These are phyloP conservation scores for Excalfactoria chinensis DNA, from an alignment of 2,113 vertebrate genomes.

Conservation along the genomic window DNA sequence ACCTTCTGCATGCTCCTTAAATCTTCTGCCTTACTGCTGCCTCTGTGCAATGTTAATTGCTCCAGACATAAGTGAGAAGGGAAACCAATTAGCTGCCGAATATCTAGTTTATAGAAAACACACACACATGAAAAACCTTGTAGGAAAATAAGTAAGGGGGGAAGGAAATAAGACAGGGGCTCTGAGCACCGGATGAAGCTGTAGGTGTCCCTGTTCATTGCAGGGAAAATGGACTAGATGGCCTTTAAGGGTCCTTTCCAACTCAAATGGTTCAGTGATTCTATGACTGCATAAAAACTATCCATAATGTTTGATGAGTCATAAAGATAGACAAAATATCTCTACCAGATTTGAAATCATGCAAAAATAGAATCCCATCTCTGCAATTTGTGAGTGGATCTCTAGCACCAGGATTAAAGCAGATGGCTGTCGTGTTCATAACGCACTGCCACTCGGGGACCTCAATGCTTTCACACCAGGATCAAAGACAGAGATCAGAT, in stretches of 20 bases:
- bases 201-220: too few relatives aligned
- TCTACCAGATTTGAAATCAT: neutral
- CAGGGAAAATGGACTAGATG: too few relatives aligned
- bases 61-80: neutral
- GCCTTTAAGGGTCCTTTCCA: too few relatives aligned
- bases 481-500: constrained; percentile 69
- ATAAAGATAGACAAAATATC: neutral
- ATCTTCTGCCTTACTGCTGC: neutral
- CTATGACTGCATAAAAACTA: neutral
- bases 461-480: constrained; percentile 22
- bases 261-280: too few relatives aligned
- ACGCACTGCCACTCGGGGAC: constrained; percentile 24
- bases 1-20: neutral
- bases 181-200: too few relatives aligned
- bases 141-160: neutral
- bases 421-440: constrained; percentile 9
- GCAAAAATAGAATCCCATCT: neutral
- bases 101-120: neutral
- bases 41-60: neutral
- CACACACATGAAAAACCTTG: neutral
- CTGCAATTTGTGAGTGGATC: neutral
- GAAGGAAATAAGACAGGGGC: neutral
- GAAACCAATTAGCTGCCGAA: neutral
- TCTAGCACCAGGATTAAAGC: constrained; percentile 22
- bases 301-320: neutral